Evolutionary conservation across 2,113 vertebrate species (phyloP).

Genomic region (Callorhinus ursinus): DNA sequence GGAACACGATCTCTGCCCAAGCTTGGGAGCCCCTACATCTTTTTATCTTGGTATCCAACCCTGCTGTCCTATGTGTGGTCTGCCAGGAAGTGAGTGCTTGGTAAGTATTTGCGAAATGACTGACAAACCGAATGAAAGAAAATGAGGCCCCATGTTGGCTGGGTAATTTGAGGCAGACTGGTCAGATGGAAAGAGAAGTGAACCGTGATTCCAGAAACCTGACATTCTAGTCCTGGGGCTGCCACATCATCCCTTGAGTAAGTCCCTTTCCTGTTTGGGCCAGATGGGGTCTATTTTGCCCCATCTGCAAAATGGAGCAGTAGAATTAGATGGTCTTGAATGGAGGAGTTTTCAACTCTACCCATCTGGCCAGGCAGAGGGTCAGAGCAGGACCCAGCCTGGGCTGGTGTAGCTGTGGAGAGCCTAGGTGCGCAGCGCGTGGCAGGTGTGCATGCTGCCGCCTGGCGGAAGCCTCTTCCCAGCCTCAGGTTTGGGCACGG

Average conservation of each 20-base stretch:
- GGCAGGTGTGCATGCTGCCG: rapidly evolving
- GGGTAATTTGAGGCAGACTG: background rate
- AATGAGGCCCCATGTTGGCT: background rate
- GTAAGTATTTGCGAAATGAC: background rate
- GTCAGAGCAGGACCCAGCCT: background rate
- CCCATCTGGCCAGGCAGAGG: background rate
- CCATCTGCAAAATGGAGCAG: background rate
- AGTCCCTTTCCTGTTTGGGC: conserved; percentile 3
- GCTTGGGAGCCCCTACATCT: background rate
- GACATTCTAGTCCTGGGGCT: background rate
- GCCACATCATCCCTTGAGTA: background rate
- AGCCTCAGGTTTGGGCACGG: conserved; percentile 34
- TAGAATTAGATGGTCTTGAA: background rate
- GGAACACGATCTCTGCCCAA: background rate
- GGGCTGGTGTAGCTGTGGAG: too few relatives aligned
- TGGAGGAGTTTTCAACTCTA: background rate
- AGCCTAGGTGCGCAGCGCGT: background rate
- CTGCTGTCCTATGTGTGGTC: background rate
- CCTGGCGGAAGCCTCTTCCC: background rate
- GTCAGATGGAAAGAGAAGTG: background rate
- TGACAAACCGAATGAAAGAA: background rate
- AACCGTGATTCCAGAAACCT: background rate
- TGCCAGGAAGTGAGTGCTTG: background rate
- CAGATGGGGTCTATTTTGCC: background rate
- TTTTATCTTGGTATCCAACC: background rate